phyloP scores from a whole-genome alignment of 2,888 invertebrate species.

The Caenorhabditis zanzibari region DNA sequence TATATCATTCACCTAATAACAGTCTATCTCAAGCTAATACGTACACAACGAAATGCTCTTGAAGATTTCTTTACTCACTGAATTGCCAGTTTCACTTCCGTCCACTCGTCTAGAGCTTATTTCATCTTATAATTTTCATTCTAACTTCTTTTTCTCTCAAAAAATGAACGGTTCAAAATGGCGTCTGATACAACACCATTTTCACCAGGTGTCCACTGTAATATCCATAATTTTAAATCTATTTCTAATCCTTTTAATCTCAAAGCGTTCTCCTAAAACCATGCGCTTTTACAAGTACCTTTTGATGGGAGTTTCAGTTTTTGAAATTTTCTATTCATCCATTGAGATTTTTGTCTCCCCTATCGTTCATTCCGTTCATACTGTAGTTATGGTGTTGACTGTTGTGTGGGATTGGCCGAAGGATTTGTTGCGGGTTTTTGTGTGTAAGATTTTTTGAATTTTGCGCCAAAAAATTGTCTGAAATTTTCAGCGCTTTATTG shows the following conservation, averaged over 20 bases:
- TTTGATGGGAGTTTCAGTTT: constrained; percentile 18
- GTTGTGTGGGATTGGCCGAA: background rate
- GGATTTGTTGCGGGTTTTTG: background rate
- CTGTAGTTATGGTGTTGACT: constrained; percentile 19
- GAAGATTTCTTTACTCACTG: no score
- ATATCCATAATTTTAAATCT: constrained; percentile 2
- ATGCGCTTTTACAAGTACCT: constrained; percentile 31
- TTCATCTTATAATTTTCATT: background rate
- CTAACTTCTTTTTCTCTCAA: background rate
- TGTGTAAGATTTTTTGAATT: constrained; percentile 4
- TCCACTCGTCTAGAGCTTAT: background rate
- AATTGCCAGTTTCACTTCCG: no score
- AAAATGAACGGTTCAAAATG: constrained; percentile 18
- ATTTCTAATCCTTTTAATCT: background rate
- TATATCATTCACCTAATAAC: background rate
- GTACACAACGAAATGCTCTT: no score
- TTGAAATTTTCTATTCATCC: constrained; percentile 28
- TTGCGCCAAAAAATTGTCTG: background rate
- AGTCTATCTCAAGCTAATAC: background rate
- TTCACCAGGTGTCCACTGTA: background rate
- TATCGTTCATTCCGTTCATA: constrained; percentile 33
- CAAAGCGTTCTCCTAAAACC: constrained; percentile 1
- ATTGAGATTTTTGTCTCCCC: constrained; percentile 22
- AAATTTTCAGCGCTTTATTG: constrained; percentile 31
- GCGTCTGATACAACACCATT: background rate